Base-by-base conservation (phyloP, 2,888 invertebrate genomes). In the Entomobrya proxima region DNA sequence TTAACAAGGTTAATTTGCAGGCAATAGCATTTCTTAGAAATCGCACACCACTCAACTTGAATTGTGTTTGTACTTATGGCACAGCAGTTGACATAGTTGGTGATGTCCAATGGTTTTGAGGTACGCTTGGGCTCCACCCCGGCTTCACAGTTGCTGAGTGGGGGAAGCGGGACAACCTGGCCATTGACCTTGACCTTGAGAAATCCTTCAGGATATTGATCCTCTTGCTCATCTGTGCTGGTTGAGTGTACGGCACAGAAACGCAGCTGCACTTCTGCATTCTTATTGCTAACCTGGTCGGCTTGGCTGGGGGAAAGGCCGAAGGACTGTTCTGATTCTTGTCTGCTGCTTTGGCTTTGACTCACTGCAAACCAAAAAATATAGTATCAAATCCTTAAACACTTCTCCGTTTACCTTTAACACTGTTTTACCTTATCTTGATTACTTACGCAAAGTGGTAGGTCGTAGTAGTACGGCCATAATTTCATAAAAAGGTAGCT, bases 71-170 rank as follows among this genome's bases (percentile, higher is more conserved):
- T 94, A 6, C 96, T 95, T 0, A 95, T 96, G 0, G 97, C 97
- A 37, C 96, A 96, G 85, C 97, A 92, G 92, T 97, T 97, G 11
- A 96, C 95, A 90, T 96, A 93, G 0, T 95, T 95, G 1, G 98
- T 98, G 86, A 99, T 96, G 93, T 99, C 98, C 4, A 99, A 97
- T 0, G 99, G 99, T 75, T 98, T 94, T 2, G 98, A 97, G 2
- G 98, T 98, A 89, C 99, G 94, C 92, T 98, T 98, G 75, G 98
- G 97, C 92, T 98, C 98, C 11, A 97, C 97, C 30, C 98, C 98
- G 3, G 98, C 98, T n/a, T n/a, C n/a, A 91, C 98, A 98, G 93
- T 98, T 98, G 85, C 98, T 98, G 76, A 97, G 96, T 93, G 97
- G 98, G 89, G 98, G 98, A 91, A 98, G 93, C 86, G 96, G 96